Evolutionary conservation across 2,113 vertebrate species (phyloP).

Genomic region (Martes martes): DNA sequence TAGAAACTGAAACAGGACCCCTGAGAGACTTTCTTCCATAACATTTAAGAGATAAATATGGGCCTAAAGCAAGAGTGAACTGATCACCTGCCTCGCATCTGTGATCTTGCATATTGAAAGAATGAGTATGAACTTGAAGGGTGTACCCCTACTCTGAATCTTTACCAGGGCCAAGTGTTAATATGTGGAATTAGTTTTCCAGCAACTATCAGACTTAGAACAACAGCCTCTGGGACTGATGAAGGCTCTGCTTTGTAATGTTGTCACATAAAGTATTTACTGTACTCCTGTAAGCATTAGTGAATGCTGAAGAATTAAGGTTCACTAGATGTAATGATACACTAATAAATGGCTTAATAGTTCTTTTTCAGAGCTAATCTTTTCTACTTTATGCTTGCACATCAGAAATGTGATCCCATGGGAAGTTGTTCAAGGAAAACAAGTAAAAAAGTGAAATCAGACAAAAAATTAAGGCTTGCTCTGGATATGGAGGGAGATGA

Average conservation of each 20-base stretch:
- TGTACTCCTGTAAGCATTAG: slow-evolving; percentile 26
- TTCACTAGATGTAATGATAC: slow-evolving; percentile 9
- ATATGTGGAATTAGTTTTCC: slow-evolving; percentile 47
- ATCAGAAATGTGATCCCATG: not conserved
- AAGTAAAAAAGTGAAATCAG: slow-evolving; percentile 24
- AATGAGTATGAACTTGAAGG: not conserved
- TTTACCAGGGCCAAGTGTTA: not conserved
- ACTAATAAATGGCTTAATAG: slow-evolving; percentile 46
- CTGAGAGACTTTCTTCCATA: not conserved
- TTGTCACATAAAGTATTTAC: not conserved
- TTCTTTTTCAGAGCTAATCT: slow-evolving; percentile 39
- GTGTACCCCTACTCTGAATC: not conserved
- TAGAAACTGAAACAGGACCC: not conserved
- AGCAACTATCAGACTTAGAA: not conserved
- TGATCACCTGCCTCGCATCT: not conserved
- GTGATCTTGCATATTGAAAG: not conserved
- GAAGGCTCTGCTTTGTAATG: slow-evolving; percentile 20
- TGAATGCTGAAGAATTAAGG: slow-evolving; percentile 40
- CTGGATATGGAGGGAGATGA: not conserved
- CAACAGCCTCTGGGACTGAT: not conserved
- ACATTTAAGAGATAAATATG: slow-evolving; percentile 13
- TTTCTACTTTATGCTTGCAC: not conserved
- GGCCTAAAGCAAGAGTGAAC: not conserved
- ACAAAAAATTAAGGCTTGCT: not conserved
- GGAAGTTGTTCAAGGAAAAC: slow-evolving; percentile 30